A percentile compares a stretch with the other conserved stretches of the same genome.
These are phyloP conservation scores for Oscheius sp. DNA, from an alignment of 1,140 invertebrate species.

Conservation along the genomic window DNA sequence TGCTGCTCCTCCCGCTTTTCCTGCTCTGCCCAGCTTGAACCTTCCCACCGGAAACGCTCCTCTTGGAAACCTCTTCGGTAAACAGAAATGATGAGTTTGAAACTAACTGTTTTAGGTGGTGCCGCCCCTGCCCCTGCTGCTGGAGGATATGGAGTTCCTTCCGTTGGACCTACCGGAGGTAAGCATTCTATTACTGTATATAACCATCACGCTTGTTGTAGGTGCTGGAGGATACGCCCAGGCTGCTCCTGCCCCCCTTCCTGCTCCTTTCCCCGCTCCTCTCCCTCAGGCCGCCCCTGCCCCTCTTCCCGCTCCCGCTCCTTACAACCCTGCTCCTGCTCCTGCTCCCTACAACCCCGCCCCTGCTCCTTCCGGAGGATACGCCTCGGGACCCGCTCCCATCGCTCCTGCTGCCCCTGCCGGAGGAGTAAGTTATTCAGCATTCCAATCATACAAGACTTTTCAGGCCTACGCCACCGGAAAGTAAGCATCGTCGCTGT, in stretches of 20 bases:
- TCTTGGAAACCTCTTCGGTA: too few relatives aligned
- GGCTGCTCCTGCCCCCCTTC: not conserved
- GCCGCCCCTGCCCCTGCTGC: conserved; percentile 6
- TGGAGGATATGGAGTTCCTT: conserved; percentile 10
- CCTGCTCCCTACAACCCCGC: not conserved
- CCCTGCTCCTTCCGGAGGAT: not conserved
- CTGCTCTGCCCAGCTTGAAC: not conserved
- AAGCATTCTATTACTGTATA: not conserved
- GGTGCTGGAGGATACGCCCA: not conserved
- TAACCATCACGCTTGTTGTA: not conserved
- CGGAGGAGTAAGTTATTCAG: not conserved
- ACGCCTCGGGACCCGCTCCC: not conserved
- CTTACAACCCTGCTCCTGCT: not conserved
- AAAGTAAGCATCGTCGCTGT: not conserved
- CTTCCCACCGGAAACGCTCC: too few relatives aligned
- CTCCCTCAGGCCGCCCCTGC: not conserved
- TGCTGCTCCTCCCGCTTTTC: not conserved
- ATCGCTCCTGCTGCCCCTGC: not conserved
- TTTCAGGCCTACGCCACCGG: not conserved
- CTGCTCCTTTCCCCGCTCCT: not conserved
- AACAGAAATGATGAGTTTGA: not conserved
- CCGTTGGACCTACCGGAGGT: not conserved
- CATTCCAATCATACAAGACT: not conserved
- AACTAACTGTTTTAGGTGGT: not conserved
- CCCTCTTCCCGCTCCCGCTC: not conserved